These are phyloP conservation scores for Chelidonichthys spinosus DNA, from an alignment of 2,797 vertebrate genomes.

Conservation along the genomic window DNA sequence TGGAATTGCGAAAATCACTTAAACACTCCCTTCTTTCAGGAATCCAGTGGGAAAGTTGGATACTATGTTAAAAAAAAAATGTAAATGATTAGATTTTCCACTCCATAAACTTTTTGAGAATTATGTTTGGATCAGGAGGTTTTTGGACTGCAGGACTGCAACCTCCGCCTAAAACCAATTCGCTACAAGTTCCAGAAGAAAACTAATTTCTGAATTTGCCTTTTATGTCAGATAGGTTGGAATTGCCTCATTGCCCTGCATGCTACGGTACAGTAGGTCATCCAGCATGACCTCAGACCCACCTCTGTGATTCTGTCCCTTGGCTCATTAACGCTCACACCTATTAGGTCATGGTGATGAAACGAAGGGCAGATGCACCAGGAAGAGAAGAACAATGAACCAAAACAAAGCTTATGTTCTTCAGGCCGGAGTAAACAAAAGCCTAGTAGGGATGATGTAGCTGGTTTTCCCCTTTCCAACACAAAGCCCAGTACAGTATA, in stretches of 20 bases:
- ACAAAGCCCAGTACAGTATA: slow-evolving; percentile 78
- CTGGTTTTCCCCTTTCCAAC: slow-evolving; percentile 80
- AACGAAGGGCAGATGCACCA: slow-evolving; percentile 36
- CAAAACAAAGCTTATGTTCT: slow-evolving; percentile 66
- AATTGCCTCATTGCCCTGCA: slow-evolving; percentile 24
- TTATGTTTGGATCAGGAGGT: slow-evolving; percentile 6
- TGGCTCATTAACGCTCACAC: slow-evolving; percentile 55
- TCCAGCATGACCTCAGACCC: slow-evolving; percentile 38
- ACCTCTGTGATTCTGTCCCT: slow-evolving; percentile 43
- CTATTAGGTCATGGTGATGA: slow-evolving; percentile 52
- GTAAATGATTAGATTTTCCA: slow-evolving; percentile 51
- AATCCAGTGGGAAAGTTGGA: slow-evolving; percentile 18
- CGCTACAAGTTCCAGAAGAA: slow-evolving; percentile 31
- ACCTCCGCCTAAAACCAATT: slow-evolving; percentile 48
- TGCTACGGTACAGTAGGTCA: slow-evolving; percentile 30
- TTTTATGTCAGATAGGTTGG: slow-evolving; percentile 5
- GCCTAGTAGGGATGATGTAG: slow-evolving; percentile 70
- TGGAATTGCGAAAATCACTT: slow-evolving; percentile 2
- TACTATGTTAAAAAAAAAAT: neutral
- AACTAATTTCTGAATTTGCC: slow-evolving; percentile 18
- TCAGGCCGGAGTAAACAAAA: slow-evolving; percentile 63
- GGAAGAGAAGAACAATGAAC: slow-evolving; percentile 8
- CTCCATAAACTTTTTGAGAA: slow-evolving; percentile 36
- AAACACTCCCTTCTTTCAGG: slow-evolving; percentile 5
- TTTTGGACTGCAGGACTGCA: slow-evolving; percentile 10